phyloP scores from a whole-genome alignment of 2,888 invertebrate species.

The Drosophila anomelani region DNA sequence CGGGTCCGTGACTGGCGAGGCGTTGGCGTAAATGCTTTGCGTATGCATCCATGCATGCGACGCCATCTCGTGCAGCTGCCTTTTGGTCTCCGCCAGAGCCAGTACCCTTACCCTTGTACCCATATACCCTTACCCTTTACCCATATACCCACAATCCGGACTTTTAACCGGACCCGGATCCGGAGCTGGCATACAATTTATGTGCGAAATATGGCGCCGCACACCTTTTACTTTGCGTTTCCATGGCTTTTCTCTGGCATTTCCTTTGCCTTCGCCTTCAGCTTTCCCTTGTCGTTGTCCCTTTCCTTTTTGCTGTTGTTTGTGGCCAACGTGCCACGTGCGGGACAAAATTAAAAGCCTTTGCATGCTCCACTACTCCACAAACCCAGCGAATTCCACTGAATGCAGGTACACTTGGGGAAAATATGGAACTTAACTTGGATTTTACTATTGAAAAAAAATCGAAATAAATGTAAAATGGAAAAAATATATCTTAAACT shows the following conservation, averaged over 20 bases:
- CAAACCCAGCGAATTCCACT: background rate
- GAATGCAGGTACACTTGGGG: conserved; percentile 25
- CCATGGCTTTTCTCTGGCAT: conserved; percentile 30
- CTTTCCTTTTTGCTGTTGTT: conserved; percentile 12
- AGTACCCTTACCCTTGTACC: background rate
- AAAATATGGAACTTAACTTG: background rate
- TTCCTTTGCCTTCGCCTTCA: conserved; percentile 25
- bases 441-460: background rate
- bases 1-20: conserved; percentile 45
- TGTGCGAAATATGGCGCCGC: conserved; percentile 77
- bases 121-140: conserved; percentile 16
- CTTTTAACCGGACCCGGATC: conserved; percentile 21
- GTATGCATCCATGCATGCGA: conserved; percentile 78
- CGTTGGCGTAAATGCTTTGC: conserved; percentile 74
- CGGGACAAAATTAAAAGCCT: conserved; percentile 48
- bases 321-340: conserved; percentile 41
- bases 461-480: background rate
- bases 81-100: conserved; percentile 8
- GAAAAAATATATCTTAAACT: background rate
- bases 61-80: conserved; percentile 60
- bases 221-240: conserved; percentile 52
- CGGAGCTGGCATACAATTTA: conserved; percentile 69
- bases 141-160: conserved; percentile 24
- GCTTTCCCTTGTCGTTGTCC: conserved; percentile 16
- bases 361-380: conserved; percentile 38